A percentile compares a stretch with the other conserved stretches of the same genome.
These are phyloP conservation scores for Meles meles DNA, from an alignment of 2,113 vertebrate genomes.

Conservation along the genomic window DNA sequence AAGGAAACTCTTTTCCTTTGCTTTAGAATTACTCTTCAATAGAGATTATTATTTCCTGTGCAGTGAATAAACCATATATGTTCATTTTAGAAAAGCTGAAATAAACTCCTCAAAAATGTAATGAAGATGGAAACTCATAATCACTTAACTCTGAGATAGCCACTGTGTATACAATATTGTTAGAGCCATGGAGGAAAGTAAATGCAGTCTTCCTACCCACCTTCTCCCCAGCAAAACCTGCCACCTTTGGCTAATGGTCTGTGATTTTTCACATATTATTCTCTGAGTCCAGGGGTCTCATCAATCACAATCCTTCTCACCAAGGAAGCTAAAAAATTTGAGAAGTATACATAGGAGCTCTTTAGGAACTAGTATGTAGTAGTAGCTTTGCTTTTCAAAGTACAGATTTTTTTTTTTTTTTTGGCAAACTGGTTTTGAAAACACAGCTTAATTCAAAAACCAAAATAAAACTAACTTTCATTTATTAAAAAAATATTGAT, in stretches of 20 bases:
- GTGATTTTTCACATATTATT: neutral
- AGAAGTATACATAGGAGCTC: neutral
- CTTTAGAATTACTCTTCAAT: neutral
- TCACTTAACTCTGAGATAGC: neutral
- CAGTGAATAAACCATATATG: neutral
- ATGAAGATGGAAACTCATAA: neutral
- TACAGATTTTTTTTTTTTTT: neutral
- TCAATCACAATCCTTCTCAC: neutral
- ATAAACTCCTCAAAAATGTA: neutral
- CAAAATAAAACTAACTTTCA: neutral
- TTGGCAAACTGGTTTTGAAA: neutral
- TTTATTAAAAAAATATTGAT: neutral
- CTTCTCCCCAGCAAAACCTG: neutral
- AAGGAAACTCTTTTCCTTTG: neutral
- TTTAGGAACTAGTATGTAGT: neutral
- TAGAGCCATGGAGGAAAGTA: neutral
- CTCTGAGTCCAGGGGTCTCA: neutral
- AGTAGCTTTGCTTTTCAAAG: neutral
- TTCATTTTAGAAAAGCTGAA: neutral
- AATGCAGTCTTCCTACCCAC: neutral
- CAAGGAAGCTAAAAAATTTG: neutral
- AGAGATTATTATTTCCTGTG: neutral
- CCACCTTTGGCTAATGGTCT: neutral
- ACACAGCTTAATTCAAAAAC: neutral
- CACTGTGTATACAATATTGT: neutral